These are phyloP conservation scores for Lamellibrachia columna DNA, from an alignment of 2,888 invertebrate genomes.

Conservation along the genomic window DNA sequence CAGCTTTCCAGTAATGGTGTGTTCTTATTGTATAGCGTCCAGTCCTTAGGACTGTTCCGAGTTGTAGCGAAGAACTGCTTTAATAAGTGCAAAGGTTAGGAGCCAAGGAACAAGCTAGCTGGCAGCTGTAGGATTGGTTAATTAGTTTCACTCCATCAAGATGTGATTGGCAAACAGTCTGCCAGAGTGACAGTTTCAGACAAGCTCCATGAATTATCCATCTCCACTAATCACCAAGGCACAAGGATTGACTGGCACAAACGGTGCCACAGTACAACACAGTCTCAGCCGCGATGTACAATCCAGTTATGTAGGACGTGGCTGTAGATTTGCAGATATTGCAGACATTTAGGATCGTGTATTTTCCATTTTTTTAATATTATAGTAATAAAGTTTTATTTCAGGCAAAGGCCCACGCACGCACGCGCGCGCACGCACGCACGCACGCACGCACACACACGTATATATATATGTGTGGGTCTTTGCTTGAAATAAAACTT, in stretches of 20 bases:
- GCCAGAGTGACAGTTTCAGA: not conserved
- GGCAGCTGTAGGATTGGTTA: slow-evolving; percentile 8
- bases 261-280: not conserved
- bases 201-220: slow-evolving; percentile 10
- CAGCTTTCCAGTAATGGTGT: no score
- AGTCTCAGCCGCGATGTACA: not conserved
- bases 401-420: no score
- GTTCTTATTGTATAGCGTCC: no score
- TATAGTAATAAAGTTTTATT: no score
- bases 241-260: not conserved
- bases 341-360: not conserved
- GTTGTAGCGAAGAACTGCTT: not conserved
- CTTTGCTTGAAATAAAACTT: no score
- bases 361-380: no score
- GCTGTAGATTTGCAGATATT: not conserved
- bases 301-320: not conserved
- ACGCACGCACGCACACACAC: no score
- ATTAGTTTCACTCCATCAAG: not conserved
- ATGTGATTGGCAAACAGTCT: not conserved
- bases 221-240: slow-evolving; percentile 11
- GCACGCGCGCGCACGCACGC: no score
- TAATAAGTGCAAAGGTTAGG: slow-evolving; percentile 16
- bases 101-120: not conserved
- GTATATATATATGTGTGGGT: no score
- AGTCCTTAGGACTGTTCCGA: not conserved